Evolutionary conservation across 2,113 vertebrate genomes (phyloP).

Genomic region (Brachypteracias leptosomus): DNA sequence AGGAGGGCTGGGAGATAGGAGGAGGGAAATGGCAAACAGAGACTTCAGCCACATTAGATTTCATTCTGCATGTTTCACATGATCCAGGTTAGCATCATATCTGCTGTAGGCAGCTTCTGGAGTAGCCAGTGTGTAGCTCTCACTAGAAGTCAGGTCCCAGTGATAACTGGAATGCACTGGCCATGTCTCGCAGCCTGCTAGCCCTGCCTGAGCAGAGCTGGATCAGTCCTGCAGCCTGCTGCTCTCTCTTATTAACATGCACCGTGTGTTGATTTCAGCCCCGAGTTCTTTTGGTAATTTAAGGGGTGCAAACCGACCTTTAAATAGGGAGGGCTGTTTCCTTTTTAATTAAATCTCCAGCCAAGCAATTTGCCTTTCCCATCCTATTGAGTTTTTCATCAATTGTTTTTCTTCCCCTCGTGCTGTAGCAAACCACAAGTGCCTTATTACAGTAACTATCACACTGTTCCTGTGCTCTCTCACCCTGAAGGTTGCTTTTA

Average conservation of each 20-base stretch:
- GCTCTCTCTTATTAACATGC: slow-evolving; percentile 46
- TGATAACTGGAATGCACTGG: neutral
- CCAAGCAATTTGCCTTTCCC: slow-evolving; percentile 73
- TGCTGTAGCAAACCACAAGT: slow-evolving; percentile 58
- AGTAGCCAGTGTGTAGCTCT: neutral
- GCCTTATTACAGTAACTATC: slow-evolving; percentile 64
- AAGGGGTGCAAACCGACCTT: slow-evolving; percentile 65
- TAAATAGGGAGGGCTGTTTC: slow-evolving; percentile 61
- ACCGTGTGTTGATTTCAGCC: neutral
- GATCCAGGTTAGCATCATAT: neutral
- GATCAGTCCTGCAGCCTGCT: neutral
- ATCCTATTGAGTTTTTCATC: slow-evolving; percentile 72
- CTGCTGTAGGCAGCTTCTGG: neutral
- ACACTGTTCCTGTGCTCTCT: neutral
- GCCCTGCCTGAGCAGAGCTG: neutral
- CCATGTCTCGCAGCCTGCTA: neutral
- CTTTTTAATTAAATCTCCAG: slow-evolving; percentile 76
- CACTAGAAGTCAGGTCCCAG: neutral
- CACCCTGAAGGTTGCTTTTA: slow-evolving; percentile 56
- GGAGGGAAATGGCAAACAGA: neutral
- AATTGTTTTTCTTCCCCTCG: slow-evolving; percentile 60
- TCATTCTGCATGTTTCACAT: neutral
- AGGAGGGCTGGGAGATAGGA: neutral
- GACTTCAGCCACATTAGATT: neutral
- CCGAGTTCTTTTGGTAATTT: slow-evolving; percentile 43